phyloP scores from a whole-genome alignment of 2,113 vertebrate species.

The Shinisaurus crocodilurus region DNA sequence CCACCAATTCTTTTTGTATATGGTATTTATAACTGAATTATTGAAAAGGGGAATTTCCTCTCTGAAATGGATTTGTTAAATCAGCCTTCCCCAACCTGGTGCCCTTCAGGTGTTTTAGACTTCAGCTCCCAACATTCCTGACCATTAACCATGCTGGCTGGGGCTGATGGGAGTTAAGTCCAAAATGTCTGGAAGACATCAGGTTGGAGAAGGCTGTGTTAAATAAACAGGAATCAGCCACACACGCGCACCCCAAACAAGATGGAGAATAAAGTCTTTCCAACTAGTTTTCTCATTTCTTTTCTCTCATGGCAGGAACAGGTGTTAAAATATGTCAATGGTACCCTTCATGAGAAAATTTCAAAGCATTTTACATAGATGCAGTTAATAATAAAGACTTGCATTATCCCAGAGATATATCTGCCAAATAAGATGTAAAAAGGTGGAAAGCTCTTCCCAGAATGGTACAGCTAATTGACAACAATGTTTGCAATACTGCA shows the following conservation, averaged over 20 bases:
- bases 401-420: not conserved
- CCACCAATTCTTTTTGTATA: conserved; percentile 31
- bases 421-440: not conserved
- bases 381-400: not conserved
- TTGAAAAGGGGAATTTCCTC: conserved; percentile 29
- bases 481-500: not conserved
- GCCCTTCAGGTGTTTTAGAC: no score
- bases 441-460: not conserved
- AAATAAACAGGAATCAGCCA: conserved; percentile 32
- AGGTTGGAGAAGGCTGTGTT: no score
- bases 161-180: no score
- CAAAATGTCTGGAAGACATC: no score
- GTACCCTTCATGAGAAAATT: conserved; percentile 13
- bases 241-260: conserved; percentile 21
- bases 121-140: no score
- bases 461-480: not conserved
- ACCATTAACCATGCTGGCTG: no score
- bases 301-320: not conserved
- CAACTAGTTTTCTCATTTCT: conserved; percentile 9
- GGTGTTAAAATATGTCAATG: not conserved
- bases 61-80: conserved; percentile 35
- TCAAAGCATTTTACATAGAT: conserved; percentile 24
- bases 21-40: conserved; percentile 35
- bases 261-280: not conserved
- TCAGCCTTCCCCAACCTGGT: not conserved